Base-by-base conservation (phyloP, 2,888 invertebrate species). In the Rhagophthalmus giganteus region DNA sequence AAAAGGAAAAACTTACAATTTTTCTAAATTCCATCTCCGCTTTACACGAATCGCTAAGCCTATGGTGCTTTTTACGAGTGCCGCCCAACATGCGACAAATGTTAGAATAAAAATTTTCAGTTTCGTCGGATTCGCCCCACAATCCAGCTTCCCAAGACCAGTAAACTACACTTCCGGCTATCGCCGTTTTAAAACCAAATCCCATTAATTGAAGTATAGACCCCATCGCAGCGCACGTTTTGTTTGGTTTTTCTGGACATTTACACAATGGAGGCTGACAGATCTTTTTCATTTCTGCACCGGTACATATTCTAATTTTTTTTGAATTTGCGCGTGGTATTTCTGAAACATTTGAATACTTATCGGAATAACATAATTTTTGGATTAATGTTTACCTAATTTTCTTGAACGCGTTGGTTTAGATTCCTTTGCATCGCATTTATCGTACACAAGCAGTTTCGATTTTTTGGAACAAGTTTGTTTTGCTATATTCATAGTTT, bases 71-170 rank as follows among this genome's bases (percentile, higher is more conserved):
- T 32, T 11, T 15, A 7, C 24, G 2, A 3, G 9, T n/a, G 25
- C 25, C 20, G 10, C 26, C 31, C 9, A 62, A 53, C 1, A 58
- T 33, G 1, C 60, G 50, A 24, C 70, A 69, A 7, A 66, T 58
- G 9, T 54, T 63, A 10, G 55, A 57, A 54, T 74, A 78, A 12
- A 78, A 53, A 7, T 72, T 62, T 55, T 76, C 74, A 5, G 74
- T 72, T 33, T 74, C 67, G 13, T 65, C 64, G 4, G 71, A 60
- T 39, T 68, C 68, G 1, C 77, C 76, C 78, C 78, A 78, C 6
- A 78, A 50, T 7, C 77, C 78, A 48, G 75, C 69, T 50, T 73
- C 68, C 9, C 69, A 70, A 1, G 75, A 74, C 63, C 74, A 71
- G 52, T 75, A 78, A 28, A 76, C 63, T 9, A 74, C 61, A 11